A percentile compares a stretch with the other conserved stretches of the same genome.
phyloP scores from a whole-genome alignment of 2,888 invertebrate species.

The Athalia rosae region DNA sequence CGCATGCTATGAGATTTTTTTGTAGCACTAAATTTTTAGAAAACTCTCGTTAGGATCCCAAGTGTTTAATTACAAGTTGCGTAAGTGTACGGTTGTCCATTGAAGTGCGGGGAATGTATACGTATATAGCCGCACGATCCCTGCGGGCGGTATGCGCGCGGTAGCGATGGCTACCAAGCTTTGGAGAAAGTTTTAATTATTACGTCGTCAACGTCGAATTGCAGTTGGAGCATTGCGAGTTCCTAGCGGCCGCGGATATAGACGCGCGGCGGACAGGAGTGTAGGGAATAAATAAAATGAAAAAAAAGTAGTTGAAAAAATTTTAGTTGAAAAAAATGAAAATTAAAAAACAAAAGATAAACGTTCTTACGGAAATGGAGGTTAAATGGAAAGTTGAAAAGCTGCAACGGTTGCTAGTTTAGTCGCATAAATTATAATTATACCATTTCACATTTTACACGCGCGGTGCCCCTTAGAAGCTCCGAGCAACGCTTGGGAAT shows the following conservation, averaged over 20 bases:
- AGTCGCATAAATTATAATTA: conserved; percentile 60
- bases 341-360: conserved; percentile 3
- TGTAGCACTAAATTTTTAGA: too few relatives aligned
- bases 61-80: conserved; percentile 24
- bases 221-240: not conserved
- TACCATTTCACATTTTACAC: conserved; percentile 50
- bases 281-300: not conserved
- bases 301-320: not conserved
- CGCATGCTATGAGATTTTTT: not conserved
- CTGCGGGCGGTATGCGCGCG: not conserved
- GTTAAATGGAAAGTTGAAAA: conserved; percentile 27
- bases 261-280: not conserved
- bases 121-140: not conserved
- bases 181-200: conserved; percentile 43
- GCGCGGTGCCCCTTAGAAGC: conserved; percentile 49
- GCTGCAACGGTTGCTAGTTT: conserved; percentile 38
- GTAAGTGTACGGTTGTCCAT: conserved; percentile 23
- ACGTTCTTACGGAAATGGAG: conserved; percentile 2
- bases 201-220: conserved; percentile 23
- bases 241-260: not conserved
- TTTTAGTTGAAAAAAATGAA: not conserved
- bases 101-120: not conserved
- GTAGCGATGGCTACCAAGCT: conserved; percentile 26
- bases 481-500: conserved; percentile 50
- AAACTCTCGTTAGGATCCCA: conserved; percentile 13